Percentiles rank a stretch among this genome's conserved stretches.
phyloP scores from a whole-genome alignment of 2,888 invertebrate species.

The Thecophora atra region DNA sequence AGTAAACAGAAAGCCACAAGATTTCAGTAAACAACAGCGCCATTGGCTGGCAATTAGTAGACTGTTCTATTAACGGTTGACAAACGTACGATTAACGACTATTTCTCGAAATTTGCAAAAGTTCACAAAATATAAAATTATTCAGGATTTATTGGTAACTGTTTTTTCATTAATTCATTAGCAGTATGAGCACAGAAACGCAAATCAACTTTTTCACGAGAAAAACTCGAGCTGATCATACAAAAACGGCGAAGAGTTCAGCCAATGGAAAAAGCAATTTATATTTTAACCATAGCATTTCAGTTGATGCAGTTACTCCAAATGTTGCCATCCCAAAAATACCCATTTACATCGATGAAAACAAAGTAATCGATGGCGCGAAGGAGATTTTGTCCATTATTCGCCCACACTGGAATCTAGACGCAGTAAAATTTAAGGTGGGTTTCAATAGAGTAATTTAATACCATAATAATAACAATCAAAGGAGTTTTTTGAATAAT shows the following conservation, averaged over 20 bases:
- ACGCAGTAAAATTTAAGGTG: conserved; percentile 78
- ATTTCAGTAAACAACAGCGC: too few relatives aligned
- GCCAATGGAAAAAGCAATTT: conserved; percentile 37
- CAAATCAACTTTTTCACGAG: conserved; percentile 59
- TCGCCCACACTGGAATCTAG: conserved; percentile 76
- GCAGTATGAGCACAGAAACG: conserved; percentile 60
- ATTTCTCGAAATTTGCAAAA: neutral
- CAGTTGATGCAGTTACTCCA: conserved; percentile 17
- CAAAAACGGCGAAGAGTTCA: conserved; percentile 35
- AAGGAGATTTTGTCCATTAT: conserved; percentile 73
- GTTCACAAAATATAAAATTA: neutral
- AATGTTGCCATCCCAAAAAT: conserved; percentile 59
- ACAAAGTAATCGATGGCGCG: conserved; percentile 75
- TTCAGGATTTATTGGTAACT: neutral
- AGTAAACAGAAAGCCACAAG: too few relatives aligned
- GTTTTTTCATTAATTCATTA: neutral
- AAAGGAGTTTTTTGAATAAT: too few relatives aligned
- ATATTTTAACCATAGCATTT: conserved; percentile 40
- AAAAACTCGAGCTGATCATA: conserved; percentile 55
- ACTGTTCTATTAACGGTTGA: neutral
- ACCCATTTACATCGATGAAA: conserved; percentile 74
- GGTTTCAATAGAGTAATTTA: too few relatives aligned
- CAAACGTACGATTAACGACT: neutral
- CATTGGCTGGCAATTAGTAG: neutral
- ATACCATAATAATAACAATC: neutral